phyloP scores from a whole-genome alignment of 2,888 invertebrate species.

The Sipha maydis region DNA sequence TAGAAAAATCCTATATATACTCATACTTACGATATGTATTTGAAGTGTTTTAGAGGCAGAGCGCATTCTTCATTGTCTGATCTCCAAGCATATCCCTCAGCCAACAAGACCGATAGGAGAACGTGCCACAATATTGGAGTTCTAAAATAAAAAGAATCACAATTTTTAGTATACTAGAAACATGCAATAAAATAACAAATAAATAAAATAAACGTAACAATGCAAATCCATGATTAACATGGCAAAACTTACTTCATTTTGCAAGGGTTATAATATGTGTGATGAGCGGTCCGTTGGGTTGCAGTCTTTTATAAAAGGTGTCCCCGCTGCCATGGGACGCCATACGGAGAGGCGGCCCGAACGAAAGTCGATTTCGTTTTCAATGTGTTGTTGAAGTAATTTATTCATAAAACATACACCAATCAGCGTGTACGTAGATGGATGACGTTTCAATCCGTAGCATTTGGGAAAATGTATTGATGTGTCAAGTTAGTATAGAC shows the following conservation, averaged over 20 bases:
- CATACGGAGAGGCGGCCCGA: slow-evolving; percentile 52
- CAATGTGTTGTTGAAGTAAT: slow-evolving; percentile 22
- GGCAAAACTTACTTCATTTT: slow-evolving; percentile 54
- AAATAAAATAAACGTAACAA: background rate
- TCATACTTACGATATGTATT: slow-evolving; percentile 53
- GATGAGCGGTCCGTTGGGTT: background rate
- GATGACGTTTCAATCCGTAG: background rate
- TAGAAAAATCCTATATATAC: background rate
- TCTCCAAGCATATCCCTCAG: slow-evolving; percentile 16
- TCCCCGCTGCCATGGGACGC: slow-evolving; percentile 53
- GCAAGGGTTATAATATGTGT: slow-evolving; percentile 35
- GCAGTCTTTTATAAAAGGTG: slow-evolving; percentile 58
- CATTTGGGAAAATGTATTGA: background rate
- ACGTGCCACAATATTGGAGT: slow-evolving; percentile 1
- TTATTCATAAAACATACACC: slow-evolving; percentile 11
- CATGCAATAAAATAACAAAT: background rate
- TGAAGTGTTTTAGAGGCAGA: slow-evolving; percentile 53
- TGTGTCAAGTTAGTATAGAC: background rate
- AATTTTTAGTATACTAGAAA: background rate
- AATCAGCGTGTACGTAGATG: background rate
- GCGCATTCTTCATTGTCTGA: slow-evolving; percentile 49
- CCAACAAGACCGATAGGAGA: background rate
- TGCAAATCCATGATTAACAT: background rate
- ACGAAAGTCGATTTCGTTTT: slow-evolving; percentile 62
- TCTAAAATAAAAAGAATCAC: slow-evolving; percentile 37